A percentile compares a stretch with the other conserved stretches of the same genome.
phyloP scores from a whole-genome alignment of 2,113 vertebrate genomes.

The Amphiprion ocellaris region DNA sequence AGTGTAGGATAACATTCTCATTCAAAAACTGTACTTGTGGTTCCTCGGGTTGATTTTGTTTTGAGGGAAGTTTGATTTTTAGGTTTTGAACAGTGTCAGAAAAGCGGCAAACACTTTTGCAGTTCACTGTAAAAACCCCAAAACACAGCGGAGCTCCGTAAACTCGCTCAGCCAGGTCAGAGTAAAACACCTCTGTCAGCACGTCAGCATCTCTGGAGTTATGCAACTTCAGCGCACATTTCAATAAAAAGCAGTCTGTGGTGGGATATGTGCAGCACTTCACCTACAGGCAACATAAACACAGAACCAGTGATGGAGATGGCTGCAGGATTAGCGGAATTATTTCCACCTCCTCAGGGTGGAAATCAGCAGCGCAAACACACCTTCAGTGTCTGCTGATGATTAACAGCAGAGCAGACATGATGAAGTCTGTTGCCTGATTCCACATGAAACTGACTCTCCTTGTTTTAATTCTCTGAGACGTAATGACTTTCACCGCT shows the following conservation, averaged over 20 bases:
- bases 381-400: constrained; percentile 20
- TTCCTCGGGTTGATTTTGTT: not conserved
- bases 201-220: not conserved
- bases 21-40: too few species aligned
- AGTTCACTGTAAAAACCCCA: not conserved
- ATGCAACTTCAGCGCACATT: not conserved
- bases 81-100: not conserved
- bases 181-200: constrained; percentile 5
- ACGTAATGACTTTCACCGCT: not conserved
- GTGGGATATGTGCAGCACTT: not conserved
- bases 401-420: constrained; percentile 31
- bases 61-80: not conserved
- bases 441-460: not conserved
- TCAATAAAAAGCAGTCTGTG: not conserved
- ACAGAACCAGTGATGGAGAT: not conserved
- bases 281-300: constrained; percentile 18
- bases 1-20: too few species aligned
- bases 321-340: constrained; percentile 50
- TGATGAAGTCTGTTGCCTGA: constrained; percentile 23
- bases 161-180: not conserved
- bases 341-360: constrained; percentile 35
- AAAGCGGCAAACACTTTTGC: not conserved
- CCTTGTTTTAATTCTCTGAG: constrained; percentile 16
- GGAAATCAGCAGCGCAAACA: constrained; percentile 52
- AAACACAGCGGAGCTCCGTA: constrained; percentile 1